These are phyloP conservation scores for Tragelaphus buxtoni DNA, from an alignment of 2,113 vertebrate genomes.

Conservation along the genomic window DNA sequence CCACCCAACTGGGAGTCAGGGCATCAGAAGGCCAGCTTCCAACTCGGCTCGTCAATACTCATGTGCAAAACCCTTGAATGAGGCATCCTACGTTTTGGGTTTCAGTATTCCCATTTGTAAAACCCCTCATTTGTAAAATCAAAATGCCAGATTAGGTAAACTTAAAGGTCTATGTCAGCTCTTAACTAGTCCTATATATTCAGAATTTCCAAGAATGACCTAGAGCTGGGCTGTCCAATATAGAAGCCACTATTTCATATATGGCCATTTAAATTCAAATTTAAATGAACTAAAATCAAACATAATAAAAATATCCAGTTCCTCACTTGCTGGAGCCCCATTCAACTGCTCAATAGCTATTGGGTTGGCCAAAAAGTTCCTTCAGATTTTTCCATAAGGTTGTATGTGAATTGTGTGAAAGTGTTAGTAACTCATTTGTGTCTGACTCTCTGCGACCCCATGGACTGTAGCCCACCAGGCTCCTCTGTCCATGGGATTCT, in stretches of 20 bases:
- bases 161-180: neutral
- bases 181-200: neutral
- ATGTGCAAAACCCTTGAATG: neutral
- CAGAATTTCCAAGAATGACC: neutral
- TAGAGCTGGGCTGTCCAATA: neutral
- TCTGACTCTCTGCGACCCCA: rapidly evolving
- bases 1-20: neutral
- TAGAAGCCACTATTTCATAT: neutral
- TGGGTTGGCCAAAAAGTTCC: neutral
- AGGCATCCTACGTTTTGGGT: neutral
- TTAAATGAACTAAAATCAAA: neutral
- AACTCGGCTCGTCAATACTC: neutral
- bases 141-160: neutral
- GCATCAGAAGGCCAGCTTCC: neutral
- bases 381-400: neutral
- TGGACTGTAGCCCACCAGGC: rapidly evolving
- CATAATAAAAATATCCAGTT: neutral
- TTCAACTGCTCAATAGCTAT: neutral
- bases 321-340: neutral
- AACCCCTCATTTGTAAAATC: neutral
- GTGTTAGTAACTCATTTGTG: neutral
- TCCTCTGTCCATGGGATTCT: neutral
- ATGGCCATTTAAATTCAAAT: neutral
- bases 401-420: neutral
- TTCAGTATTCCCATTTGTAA: neutral